Conservation (phyloP, 1,140 invertebrate genomes). For the Spodoptera litura region DNA sequence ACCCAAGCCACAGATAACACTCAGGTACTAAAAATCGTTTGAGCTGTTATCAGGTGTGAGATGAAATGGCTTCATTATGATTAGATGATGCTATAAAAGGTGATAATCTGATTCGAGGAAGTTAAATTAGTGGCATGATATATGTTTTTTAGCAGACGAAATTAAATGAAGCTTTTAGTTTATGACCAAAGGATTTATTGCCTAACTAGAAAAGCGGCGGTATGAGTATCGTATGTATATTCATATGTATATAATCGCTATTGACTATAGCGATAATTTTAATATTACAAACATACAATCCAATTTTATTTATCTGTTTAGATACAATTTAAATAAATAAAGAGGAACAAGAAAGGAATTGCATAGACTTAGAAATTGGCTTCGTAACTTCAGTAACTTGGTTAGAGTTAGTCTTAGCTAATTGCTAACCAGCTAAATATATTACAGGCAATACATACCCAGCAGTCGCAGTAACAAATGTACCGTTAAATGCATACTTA, state of each 20-base stretch:
- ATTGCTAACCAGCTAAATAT: background rate
- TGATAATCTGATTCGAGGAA: slow-evolving; percentile 8
- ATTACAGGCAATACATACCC: background rate
- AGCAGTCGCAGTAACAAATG: background rate
- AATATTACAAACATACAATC: too few relatives aligned
- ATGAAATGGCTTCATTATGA: slow-evolving; percentile 19
- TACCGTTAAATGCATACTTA: background rate
- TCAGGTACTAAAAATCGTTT: too few relatives aligned
- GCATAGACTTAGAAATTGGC: background rate
- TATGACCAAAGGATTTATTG: too few relatives aligned
- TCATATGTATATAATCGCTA: too few relatives aligned
- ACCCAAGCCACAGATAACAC: background rate
- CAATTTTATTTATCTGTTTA: too few relatives aligned
- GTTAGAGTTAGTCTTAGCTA: background rate
- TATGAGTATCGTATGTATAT: too few relatives aligned
- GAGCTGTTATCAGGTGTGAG: slow-evolving; percentile 25
- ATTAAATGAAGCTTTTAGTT: too few relatives aligned
- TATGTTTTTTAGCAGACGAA: too few relatives aligned
- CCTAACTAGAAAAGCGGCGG: too few relatives aligned
- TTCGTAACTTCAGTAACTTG: background rate
- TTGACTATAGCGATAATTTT: too few relatives aligned
- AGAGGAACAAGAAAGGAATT: too few relatives aligned
- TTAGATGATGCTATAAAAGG: background rate
- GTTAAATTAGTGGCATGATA: background rate
- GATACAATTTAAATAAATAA: too few relatives aligned